phyloP scores from a whole-genome alignment of 2,888 invertebrate genomes.

The Pyrgus malvae region DNA sequence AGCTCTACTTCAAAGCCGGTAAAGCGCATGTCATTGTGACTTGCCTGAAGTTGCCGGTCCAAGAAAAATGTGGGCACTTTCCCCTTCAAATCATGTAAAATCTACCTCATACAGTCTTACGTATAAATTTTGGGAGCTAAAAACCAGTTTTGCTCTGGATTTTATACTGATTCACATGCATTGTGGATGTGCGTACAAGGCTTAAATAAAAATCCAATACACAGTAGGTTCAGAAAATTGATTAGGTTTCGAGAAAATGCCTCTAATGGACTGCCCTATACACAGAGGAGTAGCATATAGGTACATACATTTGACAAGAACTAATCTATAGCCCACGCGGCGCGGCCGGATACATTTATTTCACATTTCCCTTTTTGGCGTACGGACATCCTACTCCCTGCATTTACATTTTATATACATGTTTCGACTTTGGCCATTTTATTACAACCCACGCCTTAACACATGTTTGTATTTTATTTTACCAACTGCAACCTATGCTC shows the following conservation, averaged over 20 bases:
- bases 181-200: neutral
- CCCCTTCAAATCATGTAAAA: no score
- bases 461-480: slow-evolving; percentile 12
- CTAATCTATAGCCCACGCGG: slow-evolving; percentile 50
- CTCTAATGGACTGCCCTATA: slow-evolving; percentile 4
- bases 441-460: slow-evolving; percentile 52
- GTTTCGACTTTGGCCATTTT: slow-evolving; percentile 35
- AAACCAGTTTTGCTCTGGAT: no score
- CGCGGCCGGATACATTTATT: slow-evolving; percentile 72
- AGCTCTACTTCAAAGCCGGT: no score
- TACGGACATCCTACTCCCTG: slow-evolving; percentile 73
- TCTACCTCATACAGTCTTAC: no score
- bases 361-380: slow-evolving; percentile 73
- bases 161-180: neutral
- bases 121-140: no score
- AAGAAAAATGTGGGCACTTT: no score
- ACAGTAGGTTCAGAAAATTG: neutral
- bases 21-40: no score
- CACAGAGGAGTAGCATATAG: neutral
- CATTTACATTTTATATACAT: slow-evolving; percentile 64
- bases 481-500: slow-evolving; percentile 3
- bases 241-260: slow-evolving; percentile 7
- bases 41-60: no score
- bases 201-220: neutral
- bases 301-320: slow-evolving; percentile 17